Conservation (phyloP, 1,140 invertebrate genomes). For the Drosophila trapezifrons region DNA sequence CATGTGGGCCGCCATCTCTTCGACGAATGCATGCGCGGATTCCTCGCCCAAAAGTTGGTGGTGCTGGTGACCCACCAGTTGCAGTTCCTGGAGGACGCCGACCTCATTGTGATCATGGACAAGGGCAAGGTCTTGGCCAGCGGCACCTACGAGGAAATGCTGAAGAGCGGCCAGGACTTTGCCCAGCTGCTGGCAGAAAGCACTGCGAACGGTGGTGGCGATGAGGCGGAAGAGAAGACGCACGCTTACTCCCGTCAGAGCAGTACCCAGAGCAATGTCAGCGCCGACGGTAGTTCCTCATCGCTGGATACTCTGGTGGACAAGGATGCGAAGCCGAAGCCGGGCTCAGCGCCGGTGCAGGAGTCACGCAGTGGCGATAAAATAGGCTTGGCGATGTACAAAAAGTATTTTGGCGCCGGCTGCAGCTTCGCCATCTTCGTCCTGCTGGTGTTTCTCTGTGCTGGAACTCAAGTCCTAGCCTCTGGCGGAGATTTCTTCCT, state of each 20-base stretch:
- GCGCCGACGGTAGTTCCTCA: slow-evolving; percentile 73
- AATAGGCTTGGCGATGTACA: slow-evolving; percentile 86
- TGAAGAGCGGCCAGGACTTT: slow-evolving; percentile 87
- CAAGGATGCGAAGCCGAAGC: slow-evolving; percentile 43
- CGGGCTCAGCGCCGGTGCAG: slow-evolving; percentile 76
- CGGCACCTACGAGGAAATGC: slow-evolving; percentile 88
- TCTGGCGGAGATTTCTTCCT: slow-evolving; percentile 89
- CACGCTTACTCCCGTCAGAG: slow-evolving; percentile 84
- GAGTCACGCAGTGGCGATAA: slow-evolving; percentile 85
- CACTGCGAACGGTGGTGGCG: slow-evolving; percentile 67
- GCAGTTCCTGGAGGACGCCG: slow-evolving; percentile 91
- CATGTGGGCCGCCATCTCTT: slow-evolving; percentile 90
- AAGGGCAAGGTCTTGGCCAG: slow-evolving; percentile 86
- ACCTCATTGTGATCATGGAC: slow-evolving; percentile 89
- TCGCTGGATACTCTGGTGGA: slow-evolving; percentile 85
- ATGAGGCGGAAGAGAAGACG: slow-evolving; percentile 6
- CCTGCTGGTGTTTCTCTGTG: slow-evolving; percentile 77
- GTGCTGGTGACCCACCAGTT: slow-evolving; percentile 93
- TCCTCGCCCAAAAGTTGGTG: slow-evolving; percentile 85
- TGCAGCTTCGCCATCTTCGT: slow-evolving; percentile 85
- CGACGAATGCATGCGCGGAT: slow-evolving; percentile 87
- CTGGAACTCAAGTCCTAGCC: slow-evolving; percentile 86
- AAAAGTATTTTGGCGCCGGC: slow-evolving; percentile 86
- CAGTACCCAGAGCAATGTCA: slow-evolving; percentile 70
- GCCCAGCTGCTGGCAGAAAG: slow-evolving; percentile 86